Evolutionary conservation across 2,888 invertebrate genomes (phyloP), one percentile per base, ranked within the genome.

Genomic region (Catonia carolina): DNA sequence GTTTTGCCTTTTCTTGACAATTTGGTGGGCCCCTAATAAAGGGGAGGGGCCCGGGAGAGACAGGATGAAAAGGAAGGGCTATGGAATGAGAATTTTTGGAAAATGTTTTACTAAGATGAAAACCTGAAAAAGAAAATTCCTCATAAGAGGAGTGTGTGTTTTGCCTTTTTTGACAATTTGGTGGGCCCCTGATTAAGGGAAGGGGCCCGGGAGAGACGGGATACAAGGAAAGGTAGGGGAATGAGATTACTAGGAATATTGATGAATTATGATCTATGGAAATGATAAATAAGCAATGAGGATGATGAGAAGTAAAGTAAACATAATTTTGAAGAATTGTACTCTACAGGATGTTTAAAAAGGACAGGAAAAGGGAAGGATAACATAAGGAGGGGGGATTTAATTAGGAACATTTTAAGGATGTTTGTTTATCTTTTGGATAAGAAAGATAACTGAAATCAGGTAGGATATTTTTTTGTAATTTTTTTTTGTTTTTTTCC

Each of bases 401-500:
- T 27, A n/a, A 4, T 27, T 27, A 27, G 27, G 27, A 27, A 27
- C 27, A 27, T 6, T 27, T 4, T 8, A 27, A 27, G 27, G 27
- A 27, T 6, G 4, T 27, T 27, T 8, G n/a, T n/a, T n/a, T n/a
- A n/a, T n/a, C n/a, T n/a, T n/a, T n/a, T n/a, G n/a, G n/a, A n/a
- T n/a, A n/a, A 27, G 27, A 27, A 27, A 27, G 8, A 8, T 27
- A 4, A n/a, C 3, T 39, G 50, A 15, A 18, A 27, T 8, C 12
- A 42, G 55, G 50, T 31, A 17, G 31, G 51, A 39, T 18, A 35
- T 39, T 20, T 41, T 39, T 33, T 10, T 14, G 14, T 18, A 37
- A 36, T 33, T 58, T 54, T 59, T 60, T 62, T 53, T 48, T 60
- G 52, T 48, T 41, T 57, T 54, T 58, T 55, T 42, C 50, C 17